Conservation (phyloP, 2,797 vertebrate species). For the Hippoglossus hippoglossus region DNA sequence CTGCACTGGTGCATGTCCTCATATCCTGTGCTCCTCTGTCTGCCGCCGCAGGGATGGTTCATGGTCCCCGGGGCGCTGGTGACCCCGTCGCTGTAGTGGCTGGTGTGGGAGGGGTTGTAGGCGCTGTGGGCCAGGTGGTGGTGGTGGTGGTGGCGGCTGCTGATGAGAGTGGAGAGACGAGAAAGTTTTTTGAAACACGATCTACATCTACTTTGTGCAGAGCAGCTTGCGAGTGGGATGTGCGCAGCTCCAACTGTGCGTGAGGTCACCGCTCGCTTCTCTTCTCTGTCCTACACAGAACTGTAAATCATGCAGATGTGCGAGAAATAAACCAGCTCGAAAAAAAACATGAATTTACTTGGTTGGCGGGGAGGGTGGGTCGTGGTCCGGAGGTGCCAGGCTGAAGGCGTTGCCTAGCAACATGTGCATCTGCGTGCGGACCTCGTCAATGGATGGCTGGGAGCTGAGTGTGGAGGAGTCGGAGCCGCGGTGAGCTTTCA, state of each 20-base stretch:
- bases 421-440: constrained; percentile 98
- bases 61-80: constrained; percentile 99
- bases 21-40: constrained; percentile 92
- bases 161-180: not conserved
- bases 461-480: constrained; percentile 98
- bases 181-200: not conserved
- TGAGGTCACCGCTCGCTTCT: no score
- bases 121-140: constrained; percentile 84
- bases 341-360: constrained; percentile 59
- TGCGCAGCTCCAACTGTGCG: constrained; percentile 12
- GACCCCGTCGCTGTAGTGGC: constrained; percentile 94
- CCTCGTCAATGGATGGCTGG: constrained; percentile 97
- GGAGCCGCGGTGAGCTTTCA: constrained; percentile 91
- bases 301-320: constrained; percentile 46
- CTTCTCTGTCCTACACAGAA: constrained; percentile 20
- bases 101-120: constrained; percentile 90
- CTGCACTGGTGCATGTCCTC: constrained; percentile 98
- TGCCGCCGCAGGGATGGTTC: constrained; percentile 89
- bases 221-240: constrained; percentile 54
- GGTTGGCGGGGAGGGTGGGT: constrained; percentile 84
- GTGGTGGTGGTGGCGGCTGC: constrained; percentile 80
- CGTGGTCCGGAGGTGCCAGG: constrained; percentile 89
- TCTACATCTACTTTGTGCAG: not conserved
- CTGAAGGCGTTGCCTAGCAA: constrained; percentile 97
- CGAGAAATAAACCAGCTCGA: constrained; percentile 14